Percentiles rank a stretch among this genome's conserved stretches.
phyloP scores from a whole-genome alignment of 2,888 invertebrate species.

The Cerastis rubricosa region DNA sequence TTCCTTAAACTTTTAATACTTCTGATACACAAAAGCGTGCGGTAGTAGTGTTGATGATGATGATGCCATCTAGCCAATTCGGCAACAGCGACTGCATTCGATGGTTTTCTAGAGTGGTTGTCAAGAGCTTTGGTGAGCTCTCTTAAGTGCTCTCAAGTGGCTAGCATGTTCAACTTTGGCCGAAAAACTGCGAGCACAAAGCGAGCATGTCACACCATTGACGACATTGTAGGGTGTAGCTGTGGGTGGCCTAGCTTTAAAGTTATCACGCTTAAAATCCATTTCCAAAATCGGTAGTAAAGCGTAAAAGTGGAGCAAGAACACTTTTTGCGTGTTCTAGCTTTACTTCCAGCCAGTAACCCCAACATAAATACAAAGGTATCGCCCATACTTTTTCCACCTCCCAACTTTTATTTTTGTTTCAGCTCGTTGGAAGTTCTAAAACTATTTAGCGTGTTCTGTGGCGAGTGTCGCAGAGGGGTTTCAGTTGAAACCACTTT shows the following conservation, averaged over 20 bases:
- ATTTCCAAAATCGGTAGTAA: no score
- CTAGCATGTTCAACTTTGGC: no score
- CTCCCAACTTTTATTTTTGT: conserved; percentile 49
- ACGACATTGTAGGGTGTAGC: no score
- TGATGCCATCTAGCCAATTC: no score
- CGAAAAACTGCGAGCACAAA: no score
- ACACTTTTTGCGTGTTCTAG: background rate
- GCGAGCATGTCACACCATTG: no score
- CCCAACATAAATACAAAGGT: conserved; percentile 16
- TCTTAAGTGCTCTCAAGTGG: no score
- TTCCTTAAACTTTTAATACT: background rate
- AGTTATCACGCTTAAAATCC: no score
- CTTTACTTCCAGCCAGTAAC: background rate
- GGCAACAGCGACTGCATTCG: no score
- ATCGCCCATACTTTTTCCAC: conserved; percentile 45
- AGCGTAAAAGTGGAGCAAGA: background rate
- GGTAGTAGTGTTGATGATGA: background rate
- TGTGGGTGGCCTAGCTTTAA: no score
- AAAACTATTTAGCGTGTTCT: conserved; percentile 57
- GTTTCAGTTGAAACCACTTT: conserved; percentile 47
- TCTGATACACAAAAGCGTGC: background rate
- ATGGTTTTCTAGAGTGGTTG: no score
- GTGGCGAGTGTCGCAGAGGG: conserved; percentile 46
- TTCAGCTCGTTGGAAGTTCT: conserved; percentile 37
- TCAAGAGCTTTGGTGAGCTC: no score